Conservation (phyloP, 1,140 invertebrate species). For the Polyergus mexicanus region DNA sequence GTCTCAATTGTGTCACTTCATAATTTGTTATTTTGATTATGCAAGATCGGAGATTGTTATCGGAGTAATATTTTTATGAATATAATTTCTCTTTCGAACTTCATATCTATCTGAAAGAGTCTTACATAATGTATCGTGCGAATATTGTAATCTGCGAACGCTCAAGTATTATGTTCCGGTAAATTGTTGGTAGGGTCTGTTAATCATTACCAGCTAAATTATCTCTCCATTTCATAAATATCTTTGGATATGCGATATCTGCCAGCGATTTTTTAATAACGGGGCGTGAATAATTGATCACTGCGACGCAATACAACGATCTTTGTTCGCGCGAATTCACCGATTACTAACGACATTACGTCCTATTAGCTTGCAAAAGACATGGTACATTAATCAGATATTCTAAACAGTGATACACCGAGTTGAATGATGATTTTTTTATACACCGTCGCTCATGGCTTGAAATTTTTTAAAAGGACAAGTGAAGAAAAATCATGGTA, state of each 20-base stretch:
- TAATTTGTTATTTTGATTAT: conserved; percentile 23
- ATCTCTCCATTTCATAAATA: conserved; percentile 32
- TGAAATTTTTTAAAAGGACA: neutral
- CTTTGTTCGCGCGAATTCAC: conserved; percentile 33
- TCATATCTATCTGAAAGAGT: neutral
- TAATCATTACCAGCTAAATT: conserved; percentile 10
- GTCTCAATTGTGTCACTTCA: neutral
- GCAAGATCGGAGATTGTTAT: neutral
- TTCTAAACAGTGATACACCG: neutral
- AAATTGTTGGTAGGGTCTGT: neutral
- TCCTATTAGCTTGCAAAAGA: conserved; percentile 1
- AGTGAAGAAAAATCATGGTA: neutral
- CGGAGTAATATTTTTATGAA: neutral
- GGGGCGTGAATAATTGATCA: conserved; percentile 19
- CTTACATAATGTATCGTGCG: conserved; percentile 21
- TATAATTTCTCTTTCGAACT: neutral
- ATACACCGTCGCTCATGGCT: too few species aligned
- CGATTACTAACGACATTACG: neutral
- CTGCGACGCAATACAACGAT: neutral
- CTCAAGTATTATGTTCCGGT: neutral
- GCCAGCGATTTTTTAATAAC: neutral
- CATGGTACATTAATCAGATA: neutral
- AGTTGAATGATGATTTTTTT: neutral
- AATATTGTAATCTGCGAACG: neutral
- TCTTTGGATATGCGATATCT: conserved; percentile 24